Evolutionary conservation across 2,113 vertebrate species (phyloP).

Genomic region (Ctenodactylus gundi): DNA sequence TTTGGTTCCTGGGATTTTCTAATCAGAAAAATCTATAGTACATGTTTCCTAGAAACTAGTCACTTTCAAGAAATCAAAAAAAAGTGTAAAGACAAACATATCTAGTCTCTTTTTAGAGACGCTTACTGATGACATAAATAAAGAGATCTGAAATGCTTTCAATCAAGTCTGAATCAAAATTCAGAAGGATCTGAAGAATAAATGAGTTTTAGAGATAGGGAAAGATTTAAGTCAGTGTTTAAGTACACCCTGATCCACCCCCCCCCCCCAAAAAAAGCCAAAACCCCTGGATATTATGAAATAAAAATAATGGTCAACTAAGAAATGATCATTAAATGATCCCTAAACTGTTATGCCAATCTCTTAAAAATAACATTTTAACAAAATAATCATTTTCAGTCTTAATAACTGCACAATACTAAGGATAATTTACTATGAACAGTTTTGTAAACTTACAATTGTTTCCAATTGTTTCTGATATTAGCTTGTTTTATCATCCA

Average conservation of each 20-base stretch:
- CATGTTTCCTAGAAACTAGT: slow-evolving; percentile 10
- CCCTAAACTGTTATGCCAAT: background rate
- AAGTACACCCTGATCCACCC: too few species aligned
- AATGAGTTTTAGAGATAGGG: background rate
- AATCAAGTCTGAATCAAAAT: background rate
- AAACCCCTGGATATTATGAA: background rate
- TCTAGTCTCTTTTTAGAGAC: background rate
- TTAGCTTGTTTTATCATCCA: background rate
- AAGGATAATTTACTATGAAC: background rate
- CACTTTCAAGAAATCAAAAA: slow-evolving; percentile 32
- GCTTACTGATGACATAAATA: background rate
- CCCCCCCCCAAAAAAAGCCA: background rate
- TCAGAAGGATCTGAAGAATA: background rate
- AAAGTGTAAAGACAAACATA: background rate
- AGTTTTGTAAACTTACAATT: background rate
- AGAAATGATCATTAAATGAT: background rate
- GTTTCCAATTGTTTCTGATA: slow-evolving; percentile 45
- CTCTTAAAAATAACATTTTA: background rate
- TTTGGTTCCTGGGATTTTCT: background rate
- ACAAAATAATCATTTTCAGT: background rate
- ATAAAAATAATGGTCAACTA: too few species aligned
- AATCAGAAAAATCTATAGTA: background rate
- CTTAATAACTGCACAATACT: background rate
- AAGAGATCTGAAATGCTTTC: background rate
- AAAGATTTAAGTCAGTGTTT: background rate